A percentile compares a stretch with the other conserved stretches of the same genome.
phyloP scores from a whole-genome alignment of 35 echinoderm and acorn worm species.

The Apostichopus japonicus region DNA sequence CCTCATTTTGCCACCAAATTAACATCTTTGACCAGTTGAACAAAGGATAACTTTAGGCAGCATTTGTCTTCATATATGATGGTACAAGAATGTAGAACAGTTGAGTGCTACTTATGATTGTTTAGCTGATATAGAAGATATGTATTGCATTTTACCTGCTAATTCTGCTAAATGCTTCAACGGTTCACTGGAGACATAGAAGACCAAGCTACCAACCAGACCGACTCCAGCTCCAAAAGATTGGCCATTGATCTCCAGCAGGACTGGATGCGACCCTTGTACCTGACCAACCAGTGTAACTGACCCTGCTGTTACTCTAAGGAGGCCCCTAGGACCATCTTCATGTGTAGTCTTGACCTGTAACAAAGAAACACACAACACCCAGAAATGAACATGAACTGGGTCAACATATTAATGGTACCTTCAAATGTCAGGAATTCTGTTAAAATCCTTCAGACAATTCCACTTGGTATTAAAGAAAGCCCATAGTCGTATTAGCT shows the following conservation, averaged over 20 bases:
- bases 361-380: no score
- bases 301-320: constrained; percentile 52
- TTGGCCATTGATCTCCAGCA: constrained; percentile 80
- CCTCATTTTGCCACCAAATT: no score
- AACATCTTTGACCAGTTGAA: no score
- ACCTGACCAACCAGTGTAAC: constrained; percentile 76
- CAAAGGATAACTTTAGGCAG: not conserved
- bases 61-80: not conserved
- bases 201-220: constrained; percentile 73
- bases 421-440: no score
- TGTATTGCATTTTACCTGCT: not conserved
- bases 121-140: not conserved
- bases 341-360: constrained; percentile 21
- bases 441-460: no score
- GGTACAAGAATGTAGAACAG: not conserved
- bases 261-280: constrained; percentile 61
- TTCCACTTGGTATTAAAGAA: no score
- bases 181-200: constrained; percentile 55
- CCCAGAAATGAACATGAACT: no score
- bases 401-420: no score
- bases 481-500: no score
- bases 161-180: constrained; percentile 51
- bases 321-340: not conserved
- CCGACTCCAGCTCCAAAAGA: constrained; percentile 75
- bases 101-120: not conserved